phyloP scores from a whole-genome alignment of 2,113 vertebrate species.

The Crotalus helleri region DNA sequence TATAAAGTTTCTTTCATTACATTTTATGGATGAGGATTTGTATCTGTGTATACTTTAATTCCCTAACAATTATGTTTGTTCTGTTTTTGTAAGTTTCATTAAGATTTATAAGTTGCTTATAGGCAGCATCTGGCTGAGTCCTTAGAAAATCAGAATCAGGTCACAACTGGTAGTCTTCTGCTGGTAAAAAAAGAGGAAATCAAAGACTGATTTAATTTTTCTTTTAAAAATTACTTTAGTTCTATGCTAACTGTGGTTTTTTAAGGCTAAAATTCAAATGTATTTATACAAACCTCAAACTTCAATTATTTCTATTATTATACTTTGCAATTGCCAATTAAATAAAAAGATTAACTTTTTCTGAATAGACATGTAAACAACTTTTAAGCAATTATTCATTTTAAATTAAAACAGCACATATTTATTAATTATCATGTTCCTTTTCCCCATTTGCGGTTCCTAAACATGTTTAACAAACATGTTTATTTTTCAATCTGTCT shows the following conservation, averaged over 20 bases:
- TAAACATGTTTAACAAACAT: not conserved
- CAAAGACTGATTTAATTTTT: not conserved
- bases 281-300: not conserved
- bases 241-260: not conserved
- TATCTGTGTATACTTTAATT: not conserved
- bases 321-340: not conserved
- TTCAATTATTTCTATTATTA: not conserved
- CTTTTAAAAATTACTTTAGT: not conserved
- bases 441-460: not conserved
- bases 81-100: slow-evolving; percentile 16
- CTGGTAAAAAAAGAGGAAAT: not conserved
- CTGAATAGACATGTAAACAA: not conserved
- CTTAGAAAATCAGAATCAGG: not conserved
- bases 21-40: slow-evolving; percentile 6
- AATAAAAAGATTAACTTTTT: not conserved
- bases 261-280: not conserved
- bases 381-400: not conserved
- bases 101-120: slow-evolving; percentile 13
- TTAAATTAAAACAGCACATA: not conserved
- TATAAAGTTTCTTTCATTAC: slow-evolving; percentile 57
- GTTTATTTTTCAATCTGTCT: not conserved
- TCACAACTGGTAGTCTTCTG: not conserved
- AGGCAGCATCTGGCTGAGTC: not conserved
- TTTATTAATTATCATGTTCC: not conserved
- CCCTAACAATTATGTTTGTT: slow-evolving; percentile 5